Base-by-base conservation (phyloP, 2,113 vertebrate species). In the Agelaius phoeniceus region DNA sequence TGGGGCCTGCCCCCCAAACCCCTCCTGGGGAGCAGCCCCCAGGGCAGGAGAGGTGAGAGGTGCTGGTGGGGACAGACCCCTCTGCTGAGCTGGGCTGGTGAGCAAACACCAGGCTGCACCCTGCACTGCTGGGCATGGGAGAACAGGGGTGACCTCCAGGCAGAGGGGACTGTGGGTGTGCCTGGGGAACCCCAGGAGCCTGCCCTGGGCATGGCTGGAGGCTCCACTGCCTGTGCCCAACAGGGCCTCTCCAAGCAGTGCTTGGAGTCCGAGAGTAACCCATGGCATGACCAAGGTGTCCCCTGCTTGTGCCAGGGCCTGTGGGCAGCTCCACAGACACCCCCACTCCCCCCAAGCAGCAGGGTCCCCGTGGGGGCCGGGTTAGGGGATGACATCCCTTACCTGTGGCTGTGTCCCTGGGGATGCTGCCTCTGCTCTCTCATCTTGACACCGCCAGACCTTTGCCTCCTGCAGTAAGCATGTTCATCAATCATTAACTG, bases 401-500 rank as follows among this genome's bases (percentile, higher is more conserved):
- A 97, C 96, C 96, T 97, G 92, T 0, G 9, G 58, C 58, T 2
- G 6, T 5, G 85, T 74, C 4, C 10, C 79, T 24, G 85, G 27
- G 46, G 95, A 95, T 96, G 86, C 79, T 92, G 79, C 79, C 63
- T 59, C 83, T 59, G 76, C 1, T 0, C 46, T 92, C 0, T 2
- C 83, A 44, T 92, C 35, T 63, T 92, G 90, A n/a, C 68, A 59
- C 26, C 7, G 1, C 19, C 51, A 35, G 96, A 96, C 73, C 96
- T 97, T 97, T 97, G 96, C 57, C 94, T 95, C 94, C 94, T 95
- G 80, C 31, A 39, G 79, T 81, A 95, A 93, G 63, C 24, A 55
- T 0, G 2, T 84, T 86, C 48, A 71, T 93, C 79, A 97, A 97
- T 95, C 80, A 97, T 97, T 97, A 97, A 97, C 96, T 63, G 72